Evolutionary conservation across 2,888 invertebrate species (phyloP).

Genomic region (Acleris cristana): DNA sequence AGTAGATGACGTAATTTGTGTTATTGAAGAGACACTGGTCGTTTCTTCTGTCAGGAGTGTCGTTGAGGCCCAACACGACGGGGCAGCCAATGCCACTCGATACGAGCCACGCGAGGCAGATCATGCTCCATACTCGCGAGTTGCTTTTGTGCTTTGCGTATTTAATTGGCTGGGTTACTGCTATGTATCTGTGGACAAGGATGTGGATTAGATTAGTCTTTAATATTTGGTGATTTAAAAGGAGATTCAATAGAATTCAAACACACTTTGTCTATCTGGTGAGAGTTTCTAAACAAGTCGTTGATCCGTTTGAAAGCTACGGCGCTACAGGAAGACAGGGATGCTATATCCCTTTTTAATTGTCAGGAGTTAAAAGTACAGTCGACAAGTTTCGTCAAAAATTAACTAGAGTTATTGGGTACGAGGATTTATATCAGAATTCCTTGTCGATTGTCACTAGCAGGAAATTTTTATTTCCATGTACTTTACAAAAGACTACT

Average conservation of each 20-base stretch:
- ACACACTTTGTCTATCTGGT: no score
- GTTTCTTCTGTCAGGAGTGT: conserved; percentile 91
- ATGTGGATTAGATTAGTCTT: neutral
- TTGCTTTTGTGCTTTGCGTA: conserved; percentile 99
- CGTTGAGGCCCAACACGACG: conserved; percentile 97
- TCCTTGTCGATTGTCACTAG: no score
- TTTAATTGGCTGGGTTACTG: conserved; percentile 99
- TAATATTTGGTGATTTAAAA: neutral
- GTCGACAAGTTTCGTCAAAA: no score
- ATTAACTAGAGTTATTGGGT: no score
- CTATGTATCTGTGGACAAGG: conserved; percentile 92
- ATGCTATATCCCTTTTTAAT: no score
- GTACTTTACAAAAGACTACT: no score
- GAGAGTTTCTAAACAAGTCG: no score
- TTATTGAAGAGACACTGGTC: conserved; percentile 98
- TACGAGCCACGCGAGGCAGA: conserved; percentile 97
- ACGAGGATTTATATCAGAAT: no score
- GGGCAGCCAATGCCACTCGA: conserved; percentile 96
- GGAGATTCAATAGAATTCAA: neutral
- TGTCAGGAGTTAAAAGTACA: no score
- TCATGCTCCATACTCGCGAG: conserved; percentile 96
- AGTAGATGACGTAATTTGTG: conserved; percentile 98
- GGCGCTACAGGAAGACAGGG: no score
- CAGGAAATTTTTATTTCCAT: no score
- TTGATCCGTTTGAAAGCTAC: no score